Evolutionary conservation across 2,113 vertebrate species (phyloP).

Genomic region (Albula glossodonta): DNA sequence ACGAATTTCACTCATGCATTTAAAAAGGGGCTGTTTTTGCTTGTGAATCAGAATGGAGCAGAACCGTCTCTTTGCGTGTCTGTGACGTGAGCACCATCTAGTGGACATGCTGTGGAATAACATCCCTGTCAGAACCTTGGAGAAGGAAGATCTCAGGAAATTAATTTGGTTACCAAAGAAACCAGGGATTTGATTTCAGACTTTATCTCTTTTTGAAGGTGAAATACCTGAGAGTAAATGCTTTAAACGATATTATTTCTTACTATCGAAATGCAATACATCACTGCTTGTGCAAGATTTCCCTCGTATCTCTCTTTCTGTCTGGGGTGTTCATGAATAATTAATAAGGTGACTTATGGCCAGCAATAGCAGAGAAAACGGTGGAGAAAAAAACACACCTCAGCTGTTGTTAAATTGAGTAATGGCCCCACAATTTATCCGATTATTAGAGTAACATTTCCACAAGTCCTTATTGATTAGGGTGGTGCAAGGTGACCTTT

Average conservation of each 20-base stretch:
- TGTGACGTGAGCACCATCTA: conserved; percentile 57
- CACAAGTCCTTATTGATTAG: background rate
- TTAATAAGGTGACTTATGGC: background rate
- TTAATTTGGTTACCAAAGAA: background rate
- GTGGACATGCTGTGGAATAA: conserved; percentile 30
- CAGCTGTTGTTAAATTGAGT: no score
- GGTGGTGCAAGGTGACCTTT: background rate
- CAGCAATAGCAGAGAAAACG: background rate
- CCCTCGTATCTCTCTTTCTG: background rate
- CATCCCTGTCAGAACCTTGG: background rate
- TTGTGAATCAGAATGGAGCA: background rate
- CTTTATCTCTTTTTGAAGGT: background rate
- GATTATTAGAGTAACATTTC: no score
- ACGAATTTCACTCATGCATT: background rate
- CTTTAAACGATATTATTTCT: background rate
- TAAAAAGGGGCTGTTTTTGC: background rate
- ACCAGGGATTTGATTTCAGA: background rate
- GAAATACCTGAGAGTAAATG: background rate
- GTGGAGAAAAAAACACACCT: no score
- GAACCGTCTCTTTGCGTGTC: conserved; percentile 16
- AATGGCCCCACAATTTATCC: no score
- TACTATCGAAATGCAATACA: background rate
- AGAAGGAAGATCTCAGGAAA: background rate
- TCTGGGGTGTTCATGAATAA: background rate
- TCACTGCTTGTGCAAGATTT: background rate